Percentiles rank a stretch among this genome's conserved stretches.
These are phyloP conservation scores for Centroberyx gerrardi DNA, from an alignment of 2,797 vertebrate species.

Conservation along the genomic window DNA sequence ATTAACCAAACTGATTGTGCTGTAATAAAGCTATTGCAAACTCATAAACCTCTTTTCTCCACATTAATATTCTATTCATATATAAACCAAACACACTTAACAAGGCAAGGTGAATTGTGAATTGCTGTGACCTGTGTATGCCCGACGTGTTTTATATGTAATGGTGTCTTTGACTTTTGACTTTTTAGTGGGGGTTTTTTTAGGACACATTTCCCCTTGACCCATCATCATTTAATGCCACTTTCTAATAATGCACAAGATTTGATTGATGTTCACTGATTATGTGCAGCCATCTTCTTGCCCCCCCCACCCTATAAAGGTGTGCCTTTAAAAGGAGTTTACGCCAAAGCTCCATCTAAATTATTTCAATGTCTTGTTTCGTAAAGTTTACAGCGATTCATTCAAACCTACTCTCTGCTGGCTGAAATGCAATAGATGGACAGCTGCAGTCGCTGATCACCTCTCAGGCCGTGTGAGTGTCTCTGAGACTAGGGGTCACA, in stretches of 20 bases:
- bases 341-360: too few species aligned
- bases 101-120: too few species aligned
- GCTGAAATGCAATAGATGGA: slow-evolving; percentile 29
- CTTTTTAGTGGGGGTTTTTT: too few species aligned
- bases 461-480: neutral
- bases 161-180: neutral
- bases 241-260: neutral
- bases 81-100: neutral
- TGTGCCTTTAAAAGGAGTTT: too few species aligned
- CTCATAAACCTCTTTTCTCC: slow-evolving; percentile 4
- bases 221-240: neutral
- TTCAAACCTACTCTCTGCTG: neutral
- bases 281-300: too few species aligned
- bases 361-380: too few species aligned
- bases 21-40: neutral
- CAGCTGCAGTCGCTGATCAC: slow-evolving; percentile 21
- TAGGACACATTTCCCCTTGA: neutral
- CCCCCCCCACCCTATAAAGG: too few species aligned
- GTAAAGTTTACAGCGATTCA: neutral
- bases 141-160: too few species aligned
- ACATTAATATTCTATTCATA: slow-evolving; percentile 15
- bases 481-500: slow-evolving; percentile 42
- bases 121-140: too few species aligned
- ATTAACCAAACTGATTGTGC: neutral
- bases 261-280: too few species aligned